Evolutionary conservation across 2,113 vertebrate genomes (phyloP).

Genomic region (Tenrec ecaudatus): DNA sequence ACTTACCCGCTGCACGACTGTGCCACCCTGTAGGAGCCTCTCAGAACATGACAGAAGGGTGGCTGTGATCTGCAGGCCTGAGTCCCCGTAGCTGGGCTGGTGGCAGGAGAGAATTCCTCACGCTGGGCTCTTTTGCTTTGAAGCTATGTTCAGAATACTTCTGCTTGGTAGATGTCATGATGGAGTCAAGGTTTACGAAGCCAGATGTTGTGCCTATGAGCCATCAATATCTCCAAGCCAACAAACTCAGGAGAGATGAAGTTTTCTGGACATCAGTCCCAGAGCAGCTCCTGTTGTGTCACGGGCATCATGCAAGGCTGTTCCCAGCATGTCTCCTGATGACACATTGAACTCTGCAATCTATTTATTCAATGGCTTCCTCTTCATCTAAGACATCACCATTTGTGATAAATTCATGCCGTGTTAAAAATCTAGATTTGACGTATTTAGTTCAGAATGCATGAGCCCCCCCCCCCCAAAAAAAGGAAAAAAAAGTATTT

Average conservation of each 20-base stretch:
- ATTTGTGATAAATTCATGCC: not conserved
- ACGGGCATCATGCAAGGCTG: fast-evolving
- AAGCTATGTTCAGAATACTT: not conserved
- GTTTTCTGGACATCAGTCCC: fast-evolving
- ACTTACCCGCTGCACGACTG: too few species aligned
- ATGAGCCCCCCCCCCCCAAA: not conserved
- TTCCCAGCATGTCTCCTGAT: not conserved
- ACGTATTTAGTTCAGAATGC: not conserved
- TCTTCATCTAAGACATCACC: not conserved
- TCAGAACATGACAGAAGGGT: not conserved
- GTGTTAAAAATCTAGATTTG: slow-evolving; percentile 4
- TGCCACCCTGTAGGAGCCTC: not conserved
- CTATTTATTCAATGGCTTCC: not conserved
- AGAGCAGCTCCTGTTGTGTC: fast-evolving
- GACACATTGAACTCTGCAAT: not conserved
- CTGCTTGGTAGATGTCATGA: not conserved
- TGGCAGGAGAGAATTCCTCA: not conserved
- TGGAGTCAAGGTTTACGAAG: not conserved
- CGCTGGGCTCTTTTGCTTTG: not conserved
- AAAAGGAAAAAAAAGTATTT: not conserved
- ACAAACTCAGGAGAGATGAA: not conserved
- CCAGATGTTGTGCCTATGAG: not conserved
- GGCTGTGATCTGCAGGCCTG: not conserved
- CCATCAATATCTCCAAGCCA: not conserved
- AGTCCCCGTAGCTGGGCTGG: not conserved